These are phyloP conservation scores for Chelonus insularis DNA, from an alignment of 1,140 invertebrate species.

Conservation along the genomic window DNA sequence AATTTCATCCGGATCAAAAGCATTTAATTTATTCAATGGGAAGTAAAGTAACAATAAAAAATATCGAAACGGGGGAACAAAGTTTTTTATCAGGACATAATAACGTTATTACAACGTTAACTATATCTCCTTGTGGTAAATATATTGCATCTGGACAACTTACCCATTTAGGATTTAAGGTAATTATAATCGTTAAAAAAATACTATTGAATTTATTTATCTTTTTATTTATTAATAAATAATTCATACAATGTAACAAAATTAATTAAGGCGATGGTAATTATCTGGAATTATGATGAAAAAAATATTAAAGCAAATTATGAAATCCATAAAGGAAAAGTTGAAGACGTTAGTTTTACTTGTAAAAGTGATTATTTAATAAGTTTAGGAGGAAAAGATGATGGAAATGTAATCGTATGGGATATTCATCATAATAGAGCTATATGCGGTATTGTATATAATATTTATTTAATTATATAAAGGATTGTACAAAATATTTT, in stretches of 20 bases:
- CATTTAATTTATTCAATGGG: constrained; percentile 84
- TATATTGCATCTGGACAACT: constrained; percentile 87
- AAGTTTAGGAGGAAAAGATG: constrained; percentile 86
- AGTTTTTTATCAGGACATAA: constrained; percentile 80
- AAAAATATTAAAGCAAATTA: constrained; percentile 67
- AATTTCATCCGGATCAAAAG: constrained; percentile 75
- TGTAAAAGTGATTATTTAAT: constrained; percentile 78
- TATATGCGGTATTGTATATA: constrained; percentile 70
- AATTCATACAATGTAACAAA: background rate
- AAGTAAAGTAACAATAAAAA: constrained; percentile 79
- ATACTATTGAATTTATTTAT: constrained; percentile 6
- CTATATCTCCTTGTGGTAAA: constrained; percentile 75
- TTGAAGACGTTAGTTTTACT: constrained; percentile 82
- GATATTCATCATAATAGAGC: constrained; percentile 67
- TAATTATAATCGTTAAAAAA: constrained; percentile 38
- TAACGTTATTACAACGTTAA: constrained; percentile 80
- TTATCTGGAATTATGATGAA: constrained; percentile 82
- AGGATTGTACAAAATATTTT: too few species aligned
- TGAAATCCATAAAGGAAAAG: constrained; percentile 82
- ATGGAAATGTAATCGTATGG: constrained; percentile 79
- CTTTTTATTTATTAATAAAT: constrained; percentile 8
- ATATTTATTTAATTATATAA: too few species aligned
- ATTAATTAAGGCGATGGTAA: constrained; percentile 70
- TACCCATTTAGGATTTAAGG: constrained; percentile 88
- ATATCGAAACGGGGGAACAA: constrained; percentile 73